These are phyloP conservation scores for Lepus townsendii DNA, from an alignment of 2,797 vertebrate species.

Conservation along the genomic window DNA sequence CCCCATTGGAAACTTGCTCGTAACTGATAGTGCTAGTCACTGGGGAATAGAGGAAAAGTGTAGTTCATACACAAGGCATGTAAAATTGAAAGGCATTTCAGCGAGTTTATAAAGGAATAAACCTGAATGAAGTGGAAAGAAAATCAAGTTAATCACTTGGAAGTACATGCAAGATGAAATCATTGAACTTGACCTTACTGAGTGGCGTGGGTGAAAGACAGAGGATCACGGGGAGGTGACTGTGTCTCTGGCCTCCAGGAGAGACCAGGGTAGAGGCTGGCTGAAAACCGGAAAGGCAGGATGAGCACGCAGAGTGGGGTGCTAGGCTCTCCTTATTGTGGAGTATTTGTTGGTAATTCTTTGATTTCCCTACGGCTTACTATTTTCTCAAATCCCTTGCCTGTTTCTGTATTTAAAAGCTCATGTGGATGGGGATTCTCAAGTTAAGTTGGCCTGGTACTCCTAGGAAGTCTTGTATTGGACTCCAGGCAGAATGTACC, in stretches of 20 bases:
- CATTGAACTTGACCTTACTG: neutral
- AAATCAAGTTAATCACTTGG: neutral
- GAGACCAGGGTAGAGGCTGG: neutral
- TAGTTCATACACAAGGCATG: neutral
- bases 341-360: slow-evolving; percentile 21
- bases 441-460: neutral
- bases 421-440: neutral
- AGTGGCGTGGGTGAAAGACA: neutral
- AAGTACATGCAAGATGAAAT: neutral
- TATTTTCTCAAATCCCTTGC: neutral
- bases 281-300: neutral
- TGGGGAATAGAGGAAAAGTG: neutral
- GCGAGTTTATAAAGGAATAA: neutral
- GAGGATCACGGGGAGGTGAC: neutral
- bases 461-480: neutral
- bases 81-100: slow-evolving; percentile 11
- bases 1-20: neutral
- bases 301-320: neutral
- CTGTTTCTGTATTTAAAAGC: slow-evolving; percentile 41
- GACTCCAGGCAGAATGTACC: neutral
- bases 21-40: neutral
- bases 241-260: neutral
- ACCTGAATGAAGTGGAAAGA: neutral
- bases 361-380: neutral
- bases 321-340: neutral